phyloP scores from a whole-genome alignment of 2,113 vertebrate species.

The Spilogale gracilis region DNA sequence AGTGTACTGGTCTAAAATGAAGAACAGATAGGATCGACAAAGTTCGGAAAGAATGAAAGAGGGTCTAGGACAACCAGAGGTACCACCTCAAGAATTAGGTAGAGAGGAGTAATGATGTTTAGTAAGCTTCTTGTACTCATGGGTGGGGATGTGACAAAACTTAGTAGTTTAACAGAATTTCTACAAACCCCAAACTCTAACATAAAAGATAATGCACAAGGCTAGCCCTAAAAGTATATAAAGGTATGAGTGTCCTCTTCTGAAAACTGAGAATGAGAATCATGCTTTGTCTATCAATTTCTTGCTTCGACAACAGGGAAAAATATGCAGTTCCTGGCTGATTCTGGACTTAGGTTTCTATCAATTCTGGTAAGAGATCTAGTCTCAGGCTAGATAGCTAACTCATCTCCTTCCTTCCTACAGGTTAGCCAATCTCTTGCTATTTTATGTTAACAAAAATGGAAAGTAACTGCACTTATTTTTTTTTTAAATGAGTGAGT shows the following conservation, averaged over 20 bases:
- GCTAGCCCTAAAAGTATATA: background rate
- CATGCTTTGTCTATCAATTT: background rate
- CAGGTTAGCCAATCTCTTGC: background rate
- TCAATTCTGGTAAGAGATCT: background rate
- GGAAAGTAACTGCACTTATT: background rate
- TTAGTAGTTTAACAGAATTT: background rate
- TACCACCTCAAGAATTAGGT: background rate
- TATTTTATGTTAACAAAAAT: slow-evolving; percentile 10
- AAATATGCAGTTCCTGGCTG: background rate
- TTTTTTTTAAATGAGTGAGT: background rate
- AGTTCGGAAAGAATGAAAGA: background rate
- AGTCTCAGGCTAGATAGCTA: background rate
- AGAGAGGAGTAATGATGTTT: background rate
- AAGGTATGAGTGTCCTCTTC: background rate
- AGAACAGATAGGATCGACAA: background rate
- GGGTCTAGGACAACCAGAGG: background rate
- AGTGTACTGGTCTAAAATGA: background rate
- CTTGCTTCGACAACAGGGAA: background rate
- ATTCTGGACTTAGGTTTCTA: slow-evolving; percentile 18
- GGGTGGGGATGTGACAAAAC: background rate
- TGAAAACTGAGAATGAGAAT: background rate
- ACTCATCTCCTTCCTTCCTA: background rate
- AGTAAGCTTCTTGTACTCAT: background rate
- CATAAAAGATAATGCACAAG: background rate
- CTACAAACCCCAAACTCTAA: background rate